Evolutionary conservation across 2,113 vertebrate genomes (phyloP).

Genomic region (Isurus oxyrinchus): DNA sequence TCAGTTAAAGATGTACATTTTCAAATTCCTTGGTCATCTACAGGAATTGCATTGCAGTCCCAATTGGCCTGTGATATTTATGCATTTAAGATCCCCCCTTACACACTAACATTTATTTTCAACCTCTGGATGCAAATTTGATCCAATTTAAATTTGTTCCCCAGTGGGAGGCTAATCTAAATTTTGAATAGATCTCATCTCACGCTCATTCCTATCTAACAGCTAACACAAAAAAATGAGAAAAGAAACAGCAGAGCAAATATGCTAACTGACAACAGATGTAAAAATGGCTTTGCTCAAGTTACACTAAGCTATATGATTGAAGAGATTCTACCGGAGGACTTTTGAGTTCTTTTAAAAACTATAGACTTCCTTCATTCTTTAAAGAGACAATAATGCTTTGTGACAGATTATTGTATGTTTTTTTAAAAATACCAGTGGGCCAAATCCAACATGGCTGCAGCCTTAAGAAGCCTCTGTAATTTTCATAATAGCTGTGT

Average conservation of each 20-base stretch:
- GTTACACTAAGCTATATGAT: slow-evolving; percentile 28
- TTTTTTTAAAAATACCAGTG: background rate
- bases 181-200: slow-evolving; percentile 19
- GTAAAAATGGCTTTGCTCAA: slow-evolving; percentile 15
- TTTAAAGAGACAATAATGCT: background rate
- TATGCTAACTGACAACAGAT: slow-evolving; percentile 18
- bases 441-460: slow-evolving; percentile 12
- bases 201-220: slow-evolving; percentile 4
- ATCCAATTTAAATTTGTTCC: slow-evolving; percentile 16
- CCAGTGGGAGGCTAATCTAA: slow-evolving; percentile 29
- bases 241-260: background rate
- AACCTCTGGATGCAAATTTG: background rate
- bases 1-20: background rate
- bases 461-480: background rate
- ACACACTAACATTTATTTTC: background rate
- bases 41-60: background rate
- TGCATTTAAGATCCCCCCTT: background rate
- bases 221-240: background rate
- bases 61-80: background rate
- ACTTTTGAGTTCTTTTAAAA: slow-evolving; percentile 8
- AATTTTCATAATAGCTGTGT: background rate
- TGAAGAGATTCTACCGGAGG: slow-evolving; percentile 5
- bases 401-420: slow-evolving; percentile 7
- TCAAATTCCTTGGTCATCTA: background rate
- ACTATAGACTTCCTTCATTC: background rate